Conservation (phyloP, 53 echinoderm and acorn worm species). For the Zoroaster sp. region DNA sequence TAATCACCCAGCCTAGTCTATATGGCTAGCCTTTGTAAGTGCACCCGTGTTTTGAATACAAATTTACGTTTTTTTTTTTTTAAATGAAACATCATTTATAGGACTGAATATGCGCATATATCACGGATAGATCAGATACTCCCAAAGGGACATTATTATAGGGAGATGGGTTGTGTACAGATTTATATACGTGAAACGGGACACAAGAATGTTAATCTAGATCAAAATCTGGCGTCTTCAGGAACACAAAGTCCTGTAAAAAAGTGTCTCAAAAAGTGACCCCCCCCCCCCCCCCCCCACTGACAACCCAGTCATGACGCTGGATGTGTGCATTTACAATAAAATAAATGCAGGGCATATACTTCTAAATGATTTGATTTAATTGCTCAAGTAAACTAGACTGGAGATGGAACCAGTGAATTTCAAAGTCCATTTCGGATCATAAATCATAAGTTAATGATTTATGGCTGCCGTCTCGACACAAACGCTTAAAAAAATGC, state of each 20-base stretch:
- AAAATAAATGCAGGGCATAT: too few relatives aligned
- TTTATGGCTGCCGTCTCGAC: slow-evolving; percentile 7
- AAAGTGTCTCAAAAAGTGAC: too few relatives aligned
- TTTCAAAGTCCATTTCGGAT: slow-evolving; percentile 36
- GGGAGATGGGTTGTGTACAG: too few relatives aligned
- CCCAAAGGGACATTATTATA: too few relatives aligned
- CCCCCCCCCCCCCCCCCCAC: too few relatives aligned
- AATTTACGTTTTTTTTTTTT: not conserved
- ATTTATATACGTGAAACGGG: too few relatives aligned
- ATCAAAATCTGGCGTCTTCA: too few relatives aligned
- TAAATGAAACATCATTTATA: not conserved
- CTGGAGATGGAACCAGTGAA: not conserved
- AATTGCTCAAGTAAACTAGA: slow-evolving; percentile 4
- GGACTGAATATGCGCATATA: not conserved
- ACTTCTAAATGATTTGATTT: slow-evolving; percentile 26
- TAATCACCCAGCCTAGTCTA: not conserved
- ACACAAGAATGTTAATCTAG: too few relatives aligned
- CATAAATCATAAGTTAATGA: slow-evolving; percentile 31
- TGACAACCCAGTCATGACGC: too few relatives aligned
- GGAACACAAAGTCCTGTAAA: too few relatives aligned
- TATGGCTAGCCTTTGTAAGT: not conserved
- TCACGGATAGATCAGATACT: not conserved
- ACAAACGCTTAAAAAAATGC: not conserved
- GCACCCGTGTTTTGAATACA: not conserved
- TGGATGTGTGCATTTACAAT: too few relatives aligned